A percentile compares a stretch with the other conserved stretches of the same genome.
phyloP scores from a whole-genome alignment of 2,797 vertebrate species.

The Avahi laniger region DNA sequence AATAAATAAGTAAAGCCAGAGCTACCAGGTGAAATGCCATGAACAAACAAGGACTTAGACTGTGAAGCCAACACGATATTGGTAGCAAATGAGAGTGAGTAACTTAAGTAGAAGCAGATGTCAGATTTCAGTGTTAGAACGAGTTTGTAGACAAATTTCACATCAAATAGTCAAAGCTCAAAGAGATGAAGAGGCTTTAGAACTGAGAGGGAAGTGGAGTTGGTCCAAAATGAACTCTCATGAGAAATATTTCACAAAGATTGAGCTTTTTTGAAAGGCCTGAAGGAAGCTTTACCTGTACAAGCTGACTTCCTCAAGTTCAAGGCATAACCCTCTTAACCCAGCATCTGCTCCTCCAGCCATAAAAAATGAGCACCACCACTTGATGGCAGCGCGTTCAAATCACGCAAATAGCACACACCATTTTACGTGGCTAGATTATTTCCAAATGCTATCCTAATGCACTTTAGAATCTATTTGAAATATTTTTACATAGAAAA shows the following conservation, averaged over 20 bases:
- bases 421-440: background rate
- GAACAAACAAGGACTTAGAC: background rate
- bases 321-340: background rate
- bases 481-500: constrained; percentile 12
- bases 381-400: background rate
- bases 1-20: background rate
- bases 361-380: background rate
- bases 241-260: background rate
- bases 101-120: background rate
- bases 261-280: background rate
- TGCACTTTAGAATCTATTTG: background rate
- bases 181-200: background rate
- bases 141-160: background rate
- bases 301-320: background rate
- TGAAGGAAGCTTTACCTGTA: background rate
- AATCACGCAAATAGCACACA: background rate
- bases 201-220: background rate
- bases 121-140: background rate
- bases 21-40: background rate
- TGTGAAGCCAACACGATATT: background rate
- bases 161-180: background rate
- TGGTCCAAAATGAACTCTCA: background rate
- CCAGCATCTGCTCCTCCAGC: background rate
- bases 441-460: background rate
- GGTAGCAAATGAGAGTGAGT: background rate